Evolutionary conservation across 2,113 vertebrate genomes (phyloP), one percentile per base, ranked within the genome.

Genomic region (Dasyprocta punctata): DNA sequence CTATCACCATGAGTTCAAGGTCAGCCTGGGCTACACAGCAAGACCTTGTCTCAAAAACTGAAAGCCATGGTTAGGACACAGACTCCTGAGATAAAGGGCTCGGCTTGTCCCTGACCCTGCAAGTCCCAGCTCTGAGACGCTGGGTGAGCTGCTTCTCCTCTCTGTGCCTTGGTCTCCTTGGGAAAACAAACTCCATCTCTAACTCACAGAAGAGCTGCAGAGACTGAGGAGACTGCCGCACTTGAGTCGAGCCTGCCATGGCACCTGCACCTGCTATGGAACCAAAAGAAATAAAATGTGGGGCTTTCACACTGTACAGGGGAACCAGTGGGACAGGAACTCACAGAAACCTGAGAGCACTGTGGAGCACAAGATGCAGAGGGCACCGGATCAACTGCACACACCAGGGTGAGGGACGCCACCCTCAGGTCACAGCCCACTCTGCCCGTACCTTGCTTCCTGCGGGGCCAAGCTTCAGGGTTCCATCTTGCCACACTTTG

Each of bases 401-500:
- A 10, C n/a, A 41, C n/a, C n/a, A 73, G n/a, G 17, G 17, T 5
- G 4, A 56, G 54, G 54, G 54, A 54, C 17, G 5, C 4, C 5
- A 5, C 54, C 71, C 26, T 71, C 24, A 30, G 75, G 13, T 30
- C 1, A 44, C 41, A 47, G 75, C 73, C 71, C 24, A 19, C 24
- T 82, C 58, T 56, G 71, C 26, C 97, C 97, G 98, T 92, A 99
- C 99, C 98, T 99, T 98, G 94, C 98, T 99, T 96, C 98, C 95
- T 44, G 94, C 96, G 89, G 60, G 52, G 94, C 56, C 73, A 12
- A 96, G 83, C 97, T 96, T 99, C 97, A 99, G 97, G 98, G 98
- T 87, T 90, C 99, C 99, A 88, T 99, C 99, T 96, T 99, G 99
- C 99, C 99, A 99, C 0, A 98, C 98, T 98, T 99, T 99, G 1